Base-by-base conservation (phyloP, 2,888 invertebrate genomes). In the Lepidochrysops patricia region DNA sequence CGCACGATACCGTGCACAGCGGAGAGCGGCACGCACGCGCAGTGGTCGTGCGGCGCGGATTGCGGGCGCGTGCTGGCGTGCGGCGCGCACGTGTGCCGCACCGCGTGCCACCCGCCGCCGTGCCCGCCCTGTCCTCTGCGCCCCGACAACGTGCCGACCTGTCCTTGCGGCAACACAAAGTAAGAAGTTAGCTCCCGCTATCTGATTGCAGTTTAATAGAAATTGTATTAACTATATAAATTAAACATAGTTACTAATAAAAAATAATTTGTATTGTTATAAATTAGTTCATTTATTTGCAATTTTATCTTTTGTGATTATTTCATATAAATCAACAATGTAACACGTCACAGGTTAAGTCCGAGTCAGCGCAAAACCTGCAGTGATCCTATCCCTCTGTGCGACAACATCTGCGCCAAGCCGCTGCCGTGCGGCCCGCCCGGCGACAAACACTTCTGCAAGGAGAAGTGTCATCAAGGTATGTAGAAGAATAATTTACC, bases 21-120 rank as follows among this genome's bases (percentile, higher is more conserved):
- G 23, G 75, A 74, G 58, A 49, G 66, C 35, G 60, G 62, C 35
- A 15, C 57, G 50, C 15, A 57, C 13, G 12, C n/a, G 7, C 12
- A 50, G 25, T 87, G 82, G 81, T 65, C 77, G 70, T 99, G 99
- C 80, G 94, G 94, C 26, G 84, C 94, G 68, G 90, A 92, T 57
- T 98, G 98, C 84, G 94, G 94, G 58, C 94, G 94, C 73, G 93
- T 93, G 60, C 90, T 98, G 49, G 91, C 93, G 62, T 99, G 99
- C 84, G 97, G 97, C 60, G 92, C 93, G 68, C 98, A 99, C 86
- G 93, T 93, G 68, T 98, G 98, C 79, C 92, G 95, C 68, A 92
- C 93, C 66, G 90, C 92, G 0, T 99, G 98, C 86, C 98, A 99
- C 83, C 90, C 92, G 68, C 96, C 97, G 69, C 93, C 93, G 61